phyloP scores from a whole-genome alignment of 1,140 invertebrate species.

The Microvelia longipes region DNA sequence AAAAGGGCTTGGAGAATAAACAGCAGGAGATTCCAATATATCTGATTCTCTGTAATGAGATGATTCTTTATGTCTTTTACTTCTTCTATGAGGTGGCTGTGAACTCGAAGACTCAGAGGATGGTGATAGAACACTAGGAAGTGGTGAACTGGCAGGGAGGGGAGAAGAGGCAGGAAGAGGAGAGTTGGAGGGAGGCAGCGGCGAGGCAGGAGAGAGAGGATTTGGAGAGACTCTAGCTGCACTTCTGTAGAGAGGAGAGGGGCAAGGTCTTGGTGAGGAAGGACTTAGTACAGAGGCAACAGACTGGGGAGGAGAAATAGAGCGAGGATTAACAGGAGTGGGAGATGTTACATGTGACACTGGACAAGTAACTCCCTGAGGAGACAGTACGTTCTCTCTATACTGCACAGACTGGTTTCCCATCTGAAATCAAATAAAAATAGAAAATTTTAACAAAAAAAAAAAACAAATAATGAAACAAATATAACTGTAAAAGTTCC shows the following conservation, averaged over 20 bases:
- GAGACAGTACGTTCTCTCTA: too few species aligned
- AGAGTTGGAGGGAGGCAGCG: background rate
- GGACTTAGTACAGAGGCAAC: background rate
- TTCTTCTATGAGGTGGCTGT: slow-evolving; percentile 28
- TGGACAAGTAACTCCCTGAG: too few species aligned
- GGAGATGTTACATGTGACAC: background rate
- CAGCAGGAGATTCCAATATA: slow-evolving; percentile 61
- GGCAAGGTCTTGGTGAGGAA: background rate
- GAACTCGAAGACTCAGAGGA: slow-evolving; percentile 28
- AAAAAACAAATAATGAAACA: too few species aligned
- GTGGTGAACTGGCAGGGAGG: slow-evolving; percentile 27
- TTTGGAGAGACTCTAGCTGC: background rate
- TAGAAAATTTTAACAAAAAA: too few species aligned
- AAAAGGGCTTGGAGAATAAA: slow-evolving; percentile 70
- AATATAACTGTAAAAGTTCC: too few species aligned
- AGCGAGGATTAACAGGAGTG: too few species aligned
- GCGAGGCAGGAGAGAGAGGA: background rate
- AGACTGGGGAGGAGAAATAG: too few species aligned
- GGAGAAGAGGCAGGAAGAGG: slow-evolving; percentile 17
- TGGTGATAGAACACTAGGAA: slow-evolving; percentile 26
- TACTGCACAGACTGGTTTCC: background rate
- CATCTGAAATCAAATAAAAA: too few species aligned
- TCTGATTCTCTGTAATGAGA: slow-evolving; percentile 61
- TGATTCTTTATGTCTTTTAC: slow-evolving; percentile 32
- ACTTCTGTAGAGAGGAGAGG: background rate